Conservation (phyloP, 2,888 invertebrate genomes). For the Polydrusus cervinus region DNA sequence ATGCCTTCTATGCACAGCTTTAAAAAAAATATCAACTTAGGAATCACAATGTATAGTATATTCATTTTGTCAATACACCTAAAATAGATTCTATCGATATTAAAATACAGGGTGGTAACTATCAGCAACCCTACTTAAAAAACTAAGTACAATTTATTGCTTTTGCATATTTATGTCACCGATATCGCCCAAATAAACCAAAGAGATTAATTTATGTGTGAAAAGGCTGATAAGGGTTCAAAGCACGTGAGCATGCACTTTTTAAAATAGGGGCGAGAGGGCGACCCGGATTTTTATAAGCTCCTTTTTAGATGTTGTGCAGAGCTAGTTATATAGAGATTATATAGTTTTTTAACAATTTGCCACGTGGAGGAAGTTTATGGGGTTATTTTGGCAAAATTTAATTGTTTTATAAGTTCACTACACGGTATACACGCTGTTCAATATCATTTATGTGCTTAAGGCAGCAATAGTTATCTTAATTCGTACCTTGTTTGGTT, state of each 20-base stretch:
- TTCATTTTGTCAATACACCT: too few species aligned
- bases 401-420: too few species aligned
- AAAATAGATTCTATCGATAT: background rate
- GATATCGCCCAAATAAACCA: constrained; percentile 36
- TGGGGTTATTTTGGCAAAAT: background rate
- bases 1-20: too few species aligned
- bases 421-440: too few species aligned
- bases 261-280: constrained; percentile 41
- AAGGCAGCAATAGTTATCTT: too few species aligned
- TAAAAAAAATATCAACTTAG: too few species aligned
- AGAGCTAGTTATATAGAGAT: background rate
- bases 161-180: constrained; percentile 40
- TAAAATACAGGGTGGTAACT: constrained; percentile 38
- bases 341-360: background rate
- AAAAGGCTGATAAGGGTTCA: constrained; percentile 66
- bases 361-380: background rate
- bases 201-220: constrained; percentile 67
- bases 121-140: constrained; percentile 40
- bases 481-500: too few species aligned
- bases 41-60: too few species aligned
- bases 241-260: constrained; percentile 59
- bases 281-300: constrained; percentile 39
- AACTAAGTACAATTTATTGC: constrained; percentile 46
- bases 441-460: too few species aligned
- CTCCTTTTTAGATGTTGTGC: constrained; percentile 37